phyloP scores from a whole-genome alignment of 2,797 vertebrate genomes.

The Sebastiscus albofasciatus region DNA sequence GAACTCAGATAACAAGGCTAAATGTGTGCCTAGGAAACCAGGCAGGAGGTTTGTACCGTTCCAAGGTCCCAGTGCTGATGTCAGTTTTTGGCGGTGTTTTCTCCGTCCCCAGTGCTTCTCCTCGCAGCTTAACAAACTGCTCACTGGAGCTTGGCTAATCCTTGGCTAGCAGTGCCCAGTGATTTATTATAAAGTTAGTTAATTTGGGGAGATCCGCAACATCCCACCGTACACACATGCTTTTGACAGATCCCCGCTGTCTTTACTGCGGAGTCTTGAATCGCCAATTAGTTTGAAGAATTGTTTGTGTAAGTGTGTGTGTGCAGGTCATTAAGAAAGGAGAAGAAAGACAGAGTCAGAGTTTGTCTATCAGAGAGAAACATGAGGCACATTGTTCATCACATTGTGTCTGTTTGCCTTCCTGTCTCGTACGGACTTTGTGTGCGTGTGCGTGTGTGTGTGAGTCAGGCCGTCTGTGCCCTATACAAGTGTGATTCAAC shows the following conservation, averaged over 20 bases:
- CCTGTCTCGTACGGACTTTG: conserved; percentile 52
- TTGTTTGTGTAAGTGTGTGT: conserved; percentile 24
- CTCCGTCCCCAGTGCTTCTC: conserved; percentile 64
- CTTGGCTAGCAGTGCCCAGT: conserved; percentile 67
- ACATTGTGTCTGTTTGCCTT: conserved; percentile 64
- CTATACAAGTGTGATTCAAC: conserved; percentile 67
- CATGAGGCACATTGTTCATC: conserved; percentile 45
- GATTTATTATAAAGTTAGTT: conserved; percentile 83
- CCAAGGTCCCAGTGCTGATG: conserved; percentile 70
- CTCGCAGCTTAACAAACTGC: conserved; percentile 80
- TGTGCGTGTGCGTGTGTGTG: conserved; percentile 35
- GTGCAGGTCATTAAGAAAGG: conserved; percentile 19
- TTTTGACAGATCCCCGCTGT: conserved; percentile 55
- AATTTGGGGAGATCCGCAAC: conserved; percentile 74
- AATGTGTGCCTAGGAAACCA: conserved; percentile 62
- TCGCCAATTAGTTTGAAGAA: conserved; percentile 60
- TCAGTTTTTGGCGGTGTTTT: conserved; percentile 70
- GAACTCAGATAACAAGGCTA: conserved; percentile 61
- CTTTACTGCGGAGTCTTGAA: conserved; percentile 37
- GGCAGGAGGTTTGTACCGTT: conserved; percentile 39
- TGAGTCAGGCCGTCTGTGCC: conserved; percentile 52
- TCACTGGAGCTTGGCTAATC: conserved; percentile 80
- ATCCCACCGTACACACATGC: conserved; percentile 48
- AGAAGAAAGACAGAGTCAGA: conserved; percentile 11
- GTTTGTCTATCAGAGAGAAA: conserved; percentile 42